Evolutionary conservation across 2,888 invertebrate species (phyloP).

Genomic region (Mystacides longicornis): DNA sequence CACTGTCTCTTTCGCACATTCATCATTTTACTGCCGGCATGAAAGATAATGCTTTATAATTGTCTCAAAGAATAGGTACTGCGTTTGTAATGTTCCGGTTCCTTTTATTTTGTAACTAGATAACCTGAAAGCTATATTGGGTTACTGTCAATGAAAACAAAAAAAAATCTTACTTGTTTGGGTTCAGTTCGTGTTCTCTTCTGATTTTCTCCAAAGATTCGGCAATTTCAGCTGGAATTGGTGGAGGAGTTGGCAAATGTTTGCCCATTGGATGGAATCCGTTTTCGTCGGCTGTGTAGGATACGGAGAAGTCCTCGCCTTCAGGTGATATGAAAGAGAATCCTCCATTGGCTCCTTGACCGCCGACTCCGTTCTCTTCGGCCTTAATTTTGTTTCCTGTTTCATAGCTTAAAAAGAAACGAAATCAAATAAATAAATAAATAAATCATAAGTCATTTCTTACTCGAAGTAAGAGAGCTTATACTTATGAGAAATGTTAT

Average conservation of each 20-base stretch:
- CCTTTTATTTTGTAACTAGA: too few species aligned
- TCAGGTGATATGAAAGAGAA: slow-evolving; percentile 54
- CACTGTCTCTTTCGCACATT: too few species aligned
- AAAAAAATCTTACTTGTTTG: slow-evolving; percentile 21
- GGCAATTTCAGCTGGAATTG: slow-evolving; percentile 52
- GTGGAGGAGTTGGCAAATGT: slow-evolving; percentile 53
- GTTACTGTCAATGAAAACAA: too few species aligned
- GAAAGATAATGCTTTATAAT: too few species aligned
- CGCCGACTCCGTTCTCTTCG: slow-evolving; percentile 40
- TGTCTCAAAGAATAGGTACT: too few species aligned
- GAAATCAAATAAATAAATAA: not conserved
- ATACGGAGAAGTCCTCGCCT: slow-evolving; percentile 47
- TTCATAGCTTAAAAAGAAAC: slow-evolving; percentile 44
- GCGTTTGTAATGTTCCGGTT: too few species aligned
- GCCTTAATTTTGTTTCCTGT: slow-evolving; percentile 59
- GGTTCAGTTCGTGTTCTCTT: slow-evolving; percentile 19
- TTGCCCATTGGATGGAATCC: slow-evolving; percentile 50
- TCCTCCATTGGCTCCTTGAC: slow-evolving; percentile 42
- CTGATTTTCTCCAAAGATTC: slow-evolving; percentile 38
- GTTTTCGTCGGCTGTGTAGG: slow-evolving; percentile 51
- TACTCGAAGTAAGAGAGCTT: too few species aligned
- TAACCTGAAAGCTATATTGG: too few species aligned
- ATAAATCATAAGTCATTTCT: not conserved
- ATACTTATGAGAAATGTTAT: too few species aligned
- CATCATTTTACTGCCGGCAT: too few species aligned